phyloP scores from a whole-genome alignment of 2,888 invertebrate species.

The Pasiphila rectangulata region DNA sequence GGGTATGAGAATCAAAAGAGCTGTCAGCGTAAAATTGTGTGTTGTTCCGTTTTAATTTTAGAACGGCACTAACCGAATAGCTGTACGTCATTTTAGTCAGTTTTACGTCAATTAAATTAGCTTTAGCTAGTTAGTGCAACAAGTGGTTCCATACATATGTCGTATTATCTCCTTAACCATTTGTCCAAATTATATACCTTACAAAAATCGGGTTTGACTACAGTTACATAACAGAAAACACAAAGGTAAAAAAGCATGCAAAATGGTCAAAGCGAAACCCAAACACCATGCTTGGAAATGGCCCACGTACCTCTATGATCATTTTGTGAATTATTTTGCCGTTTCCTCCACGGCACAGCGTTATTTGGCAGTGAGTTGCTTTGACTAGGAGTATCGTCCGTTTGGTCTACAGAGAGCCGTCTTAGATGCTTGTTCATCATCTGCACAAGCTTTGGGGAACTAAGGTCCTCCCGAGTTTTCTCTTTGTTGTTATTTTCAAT shows the following conservation, averaged over 20 bases:
- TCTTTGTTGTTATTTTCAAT: conserved; percentile 45
- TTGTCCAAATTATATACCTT: no score
- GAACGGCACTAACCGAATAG: no score
- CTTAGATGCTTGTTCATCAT: conserved; percentile 71
- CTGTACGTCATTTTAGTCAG: no score
- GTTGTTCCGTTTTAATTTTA: no score
- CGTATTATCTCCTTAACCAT: no score
- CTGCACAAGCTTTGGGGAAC: conserved; percentile 74
- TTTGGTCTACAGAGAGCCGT: conserved; percentile 65
- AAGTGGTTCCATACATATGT: no score
- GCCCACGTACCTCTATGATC: conserved; percentile 76
- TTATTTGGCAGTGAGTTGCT: conserved; percentile 70
- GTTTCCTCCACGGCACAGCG: conserved; percentile 75
- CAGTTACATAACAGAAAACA: no score
- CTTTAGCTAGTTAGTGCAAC: no score
- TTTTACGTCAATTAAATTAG: no score
- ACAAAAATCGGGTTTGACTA: no score
- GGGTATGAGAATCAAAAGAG: no score
- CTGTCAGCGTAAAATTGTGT: no score
- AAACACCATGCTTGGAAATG: conserved; percentile 70
- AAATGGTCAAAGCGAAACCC: conserved; percentile 72
- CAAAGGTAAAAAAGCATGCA: conserved; percentile 50
- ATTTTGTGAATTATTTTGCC: conserved; percentile 73
- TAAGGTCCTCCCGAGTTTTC: conserved; percentile 60
- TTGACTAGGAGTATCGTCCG: conserved; percentile 70